Base-by-base conservation (phyloP, 2,888 invertebrate species). In the Lasioglossum malachurum region DNA sequence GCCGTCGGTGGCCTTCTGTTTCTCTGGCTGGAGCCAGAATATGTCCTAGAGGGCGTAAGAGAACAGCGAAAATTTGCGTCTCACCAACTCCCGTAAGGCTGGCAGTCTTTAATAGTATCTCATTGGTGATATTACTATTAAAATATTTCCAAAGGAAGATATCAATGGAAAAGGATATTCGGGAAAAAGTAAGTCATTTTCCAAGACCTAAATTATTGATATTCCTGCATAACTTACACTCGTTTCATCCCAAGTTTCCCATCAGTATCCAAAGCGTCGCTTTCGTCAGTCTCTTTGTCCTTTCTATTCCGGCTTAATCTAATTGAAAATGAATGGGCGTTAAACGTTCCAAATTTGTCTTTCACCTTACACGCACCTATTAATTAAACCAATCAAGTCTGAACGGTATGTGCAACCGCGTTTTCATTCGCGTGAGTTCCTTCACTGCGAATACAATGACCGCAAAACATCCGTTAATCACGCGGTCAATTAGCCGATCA, bases 341-440 rank as follows among this genome's bases (percentile, higher is more conserved):
- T 27, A 80, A 83, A 73, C 72, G n/a, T 49, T 76, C 14, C 16
- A 35, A 83, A 75, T 74, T 69, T 46, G 57, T 81, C 46, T 72
- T 72, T 72, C 31, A 64, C 46, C 57, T 75, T 72, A 71, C 23
- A 19, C 53, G 57, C 19, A 19, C 19, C 23, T 46, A 83, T 83
- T 74, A 69, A 69, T 82, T 69, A 57, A 67, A 16, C 1, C 57
- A 60, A 60, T 67, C 69, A 35, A 72, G 38, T 72, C 27, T 35
- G n/a, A n/a, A 71, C 41, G 49, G 12, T 38, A 67, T 3, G 7
- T 5, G 44, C 12, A 41, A 82, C n/a, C 57, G 31, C 41, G 19
- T 64, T 64, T 64, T 31, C 64, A 64, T 64, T 31, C 31, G 7
- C 64, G 44, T 16, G 44, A 19, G 44, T 44, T 60, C 14, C 46